These are phyloP conservation scores for Elymnias hypermnestra DNA, from an alignment of 1,140 invertebrate genomes.

Conservation along the genomic window DNA sequence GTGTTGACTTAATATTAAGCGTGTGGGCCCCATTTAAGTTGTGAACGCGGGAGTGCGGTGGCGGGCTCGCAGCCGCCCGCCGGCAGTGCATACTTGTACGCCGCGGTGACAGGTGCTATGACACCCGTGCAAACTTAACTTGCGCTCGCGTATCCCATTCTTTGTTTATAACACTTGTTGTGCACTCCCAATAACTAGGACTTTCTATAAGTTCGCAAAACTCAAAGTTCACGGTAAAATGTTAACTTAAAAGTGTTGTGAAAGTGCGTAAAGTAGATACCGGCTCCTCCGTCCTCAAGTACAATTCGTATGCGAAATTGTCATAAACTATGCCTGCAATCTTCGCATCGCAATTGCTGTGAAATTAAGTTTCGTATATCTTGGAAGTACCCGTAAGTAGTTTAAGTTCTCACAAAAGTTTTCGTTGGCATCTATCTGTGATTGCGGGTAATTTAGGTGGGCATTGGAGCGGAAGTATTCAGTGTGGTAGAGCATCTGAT, in stretches of 20 bases:
- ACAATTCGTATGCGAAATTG: slow-evolving; percentile 66
- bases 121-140: slow-evolving; percentile 35
- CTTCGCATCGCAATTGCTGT: slow-evolving; percentile 40
- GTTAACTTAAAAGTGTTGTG: slow-evolving; percentile 62
- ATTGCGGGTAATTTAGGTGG: slow-evolving; percentile 26
- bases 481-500: slow-evolving; percentile 5
- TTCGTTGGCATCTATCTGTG: not conserved
- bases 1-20: not conserved
- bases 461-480: slow-evolving; percentile 23
- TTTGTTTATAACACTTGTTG: slow-evolving; percentile 68
- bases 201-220: slow-evolving; percentile 6
- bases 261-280: slow-evolving; percentile 59
- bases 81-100: slow-evolving; percentile 63
- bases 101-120: slow-evolving; percentile 58
- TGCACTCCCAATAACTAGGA: slow-evolving; percentile 4
- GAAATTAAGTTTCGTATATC: slow-evolving; percentile 23
- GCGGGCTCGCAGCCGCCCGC: slow-evolving; percentile 38
- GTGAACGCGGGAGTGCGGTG: slow-evolving; percentile 28
- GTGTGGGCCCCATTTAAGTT: slow-evolving; percentile 15
- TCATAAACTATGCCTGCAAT: slow-evolving; percentile 49
- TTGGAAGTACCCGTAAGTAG: slow-evolving; percentile 12
- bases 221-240: slow-evolving; percentile 29
- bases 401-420: slow-evolving; percentile 3
- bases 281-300: slow-evolving; percentile 53
- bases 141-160: slow-evolving; percentile 52